These are phyloP conservation scores for Sparus aurata DNA, from an alignment of 2,797 vertebrate genomes.

Conservation along the genomic window DNA sequence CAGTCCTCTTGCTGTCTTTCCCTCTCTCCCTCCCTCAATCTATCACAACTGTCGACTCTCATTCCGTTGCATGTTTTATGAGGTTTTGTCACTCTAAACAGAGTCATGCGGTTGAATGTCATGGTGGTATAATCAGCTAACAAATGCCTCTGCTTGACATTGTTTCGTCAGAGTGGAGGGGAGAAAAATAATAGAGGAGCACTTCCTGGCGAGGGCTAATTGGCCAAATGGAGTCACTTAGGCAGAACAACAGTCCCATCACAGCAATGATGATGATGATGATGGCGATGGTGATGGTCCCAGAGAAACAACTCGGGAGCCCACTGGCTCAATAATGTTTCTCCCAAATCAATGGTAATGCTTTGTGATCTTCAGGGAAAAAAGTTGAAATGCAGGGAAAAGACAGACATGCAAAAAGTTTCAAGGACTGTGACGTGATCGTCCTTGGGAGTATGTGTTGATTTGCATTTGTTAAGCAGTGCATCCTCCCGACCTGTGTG, in stretches of 20 bases:
- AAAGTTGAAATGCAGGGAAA: not conserved
- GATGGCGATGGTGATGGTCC: constrained; percentile 46
- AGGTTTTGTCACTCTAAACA: constrained; percentile 73
- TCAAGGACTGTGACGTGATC: constrained; percentile 3
- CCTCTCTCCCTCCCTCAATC: constrained; percentile 55
- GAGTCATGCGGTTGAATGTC: constrained; percentile 76
- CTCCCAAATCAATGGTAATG: constrained; percentile 15
- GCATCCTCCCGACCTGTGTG: constrained; percentile 7
- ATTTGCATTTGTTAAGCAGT: constrained; percentile 33
- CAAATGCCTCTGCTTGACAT: constrained; percentile 81
- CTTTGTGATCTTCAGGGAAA: constrained; percentile 8
- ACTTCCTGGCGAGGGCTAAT: constrained; percentile 74
- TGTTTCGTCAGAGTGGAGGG: constrained; percentile 66
- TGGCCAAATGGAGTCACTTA: constrained; percentile 81
- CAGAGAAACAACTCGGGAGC: constrained; percentile 41
- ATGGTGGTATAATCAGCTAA: constrained; percentile 76
- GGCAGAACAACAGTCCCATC: constrained; percentile 76
- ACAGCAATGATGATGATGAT: constrained; percentile 61
- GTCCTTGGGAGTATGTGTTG: constrained; percentile 15
- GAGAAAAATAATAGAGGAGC: constrained; percentile 68
- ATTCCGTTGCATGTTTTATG: constrained; percentile 81
- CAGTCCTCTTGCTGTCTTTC: constrained; percentile 31
- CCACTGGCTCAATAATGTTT: constrained; percentile 26
- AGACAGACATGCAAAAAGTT: constrained; percentile 7
- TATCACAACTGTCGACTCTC: constrained; percentile 72